Evolutionary conservation across 2,888 invertebrate genomes (phyloP).

Genomic region (Ophioninae sp.): DNA sequence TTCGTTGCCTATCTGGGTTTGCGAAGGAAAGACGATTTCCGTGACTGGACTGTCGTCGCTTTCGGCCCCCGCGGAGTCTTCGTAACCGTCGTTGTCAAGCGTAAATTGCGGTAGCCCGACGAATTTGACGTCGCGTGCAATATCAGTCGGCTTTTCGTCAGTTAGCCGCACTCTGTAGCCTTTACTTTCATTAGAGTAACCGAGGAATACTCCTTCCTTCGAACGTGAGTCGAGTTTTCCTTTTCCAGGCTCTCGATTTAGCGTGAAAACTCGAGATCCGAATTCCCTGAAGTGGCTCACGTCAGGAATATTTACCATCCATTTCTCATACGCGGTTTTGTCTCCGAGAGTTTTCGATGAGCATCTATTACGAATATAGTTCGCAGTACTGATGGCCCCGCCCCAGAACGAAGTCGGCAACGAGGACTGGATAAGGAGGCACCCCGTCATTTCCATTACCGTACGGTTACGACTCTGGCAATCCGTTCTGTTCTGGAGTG

Average conservation of each 20-base stretch:
- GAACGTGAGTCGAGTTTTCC: conserved; percentile 57
- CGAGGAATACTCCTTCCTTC: conserved; percentile 55
- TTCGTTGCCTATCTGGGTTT: no score
- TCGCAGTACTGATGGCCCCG: conserved; percentile 64
- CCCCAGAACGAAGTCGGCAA: conserved; percentile 64
- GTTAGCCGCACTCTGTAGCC: conserved; percentile 52
- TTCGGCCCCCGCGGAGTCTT: no score
- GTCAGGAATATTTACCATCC: conserved; percentile 30
- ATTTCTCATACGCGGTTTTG: conserved; percentile 47
- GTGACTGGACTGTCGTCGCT: no score
- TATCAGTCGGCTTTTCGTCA: conserved; percentile 41
- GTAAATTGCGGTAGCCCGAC: no score
- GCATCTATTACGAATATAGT: conserved; percentile 62
- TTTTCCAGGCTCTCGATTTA: conserved; percentile 41
- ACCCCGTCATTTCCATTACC: conserved; percentile 59
- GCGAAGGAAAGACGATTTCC: no score
- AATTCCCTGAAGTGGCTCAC: conserved; percentile 45
- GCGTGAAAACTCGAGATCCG: conserved; percentile 39
- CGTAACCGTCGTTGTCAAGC: no score
- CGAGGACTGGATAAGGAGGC: conserved; percentile 58
- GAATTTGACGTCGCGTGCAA: conserved; percentile 50
- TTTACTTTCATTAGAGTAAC: conserved; percentile 53
- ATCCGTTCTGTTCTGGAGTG: conserved; percentile 72
- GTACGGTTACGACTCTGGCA: conserved; percentile 70
- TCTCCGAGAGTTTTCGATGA: conserved; percentile 37